Evolutionary conservation across 2,797 vertebrate genomes (phyloP), one percentile per base, ranked within the genome.

Genomic region (Tokudaia muenninki): DNA sequence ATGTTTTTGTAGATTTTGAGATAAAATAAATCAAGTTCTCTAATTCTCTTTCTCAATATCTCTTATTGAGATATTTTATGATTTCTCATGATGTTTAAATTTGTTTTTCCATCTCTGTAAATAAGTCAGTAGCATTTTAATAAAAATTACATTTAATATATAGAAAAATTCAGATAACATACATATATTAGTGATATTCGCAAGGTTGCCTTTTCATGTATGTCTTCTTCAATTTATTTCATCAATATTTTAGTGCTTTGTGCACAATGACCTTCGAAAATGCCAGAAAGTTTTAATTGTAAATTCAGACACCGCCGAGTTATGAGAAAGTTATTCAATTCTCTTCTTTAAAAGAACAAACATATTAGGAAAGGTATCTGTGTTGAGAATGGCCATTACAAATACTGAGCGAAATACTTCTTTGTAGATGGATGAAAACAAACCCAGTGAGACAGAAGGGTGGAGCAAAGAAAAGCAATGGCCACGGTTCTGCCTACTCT

Each of bases 401-500:
- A 82, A 82, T 13, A 44, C 21, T 52, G 37, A 90, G 61, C 52
- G 44, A 84, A 17, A 82, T 90, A 14, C 29, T 12, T 24, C 90
- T 96, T 91, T 41, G 70, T 47, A 4, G 92, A 74, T 10, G 86
- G 47, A 93, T 52, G 14, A 75, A 91, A 92, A 91, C 19, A 0
- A 50, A 94, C 92, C 34, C 17, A 87, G 67, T 7, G 41, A 41
- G 13, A 11, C 44, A 44, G 61, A 16, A 67, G 11, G 14, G 94
- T 52, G 61, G 75, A 57, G 47, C 29, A 77, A 77, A 1, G 47
- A 0, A 72, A 0, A 72, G 1, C 90, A 47, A 95, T 29, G 12
- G 44, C 31, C 57, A 77, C 8, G 37, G 65, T 94, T 97, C 94
- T 44, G 94, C 0, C 72, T 65, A 94, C 82, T 79, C 70, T 88